phyloP scores from a whole-genome alignment of 2,113 vertebrate species.

The Tylochromis polylepis region DNA sequence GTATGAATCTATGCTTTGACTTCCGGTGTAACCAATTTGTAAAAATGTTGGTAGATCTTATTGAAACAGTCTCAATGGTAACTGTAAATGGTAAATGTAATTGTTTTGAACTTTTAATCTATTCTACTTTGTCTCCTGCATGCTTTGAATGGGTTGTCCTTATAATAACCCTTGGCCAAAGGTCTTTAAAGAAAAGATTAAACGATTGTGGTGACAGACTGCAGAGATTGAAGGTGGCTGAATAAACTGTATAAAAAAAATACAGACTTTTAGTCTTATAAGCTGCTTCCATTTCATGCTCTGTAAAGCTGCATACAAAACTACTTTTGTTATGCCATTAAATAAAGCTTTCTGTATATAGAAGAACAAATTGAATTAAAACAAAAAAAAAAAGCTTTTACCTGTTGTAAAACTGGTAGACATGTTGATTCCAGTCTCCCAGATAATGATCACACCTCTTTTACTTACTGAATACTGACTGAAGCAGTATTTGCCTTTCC shows the following conservation, averaged over 20 bases:
- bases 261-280: neutral
- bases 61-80: neutral
- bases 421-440: constrained; percentile 19
- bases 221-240: neutral
- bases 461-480: neutral
- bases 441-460: neutral
- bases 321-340: neutral
- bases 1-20: neutral
- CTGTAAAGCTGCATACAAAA: neutral
- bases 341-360: neutral
- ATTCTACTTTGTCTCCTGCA: neutral
- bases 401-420: constrained; percentile 7
- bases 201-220: neutral
- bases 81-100: neutral
- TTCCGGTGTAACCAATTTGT: neutral
- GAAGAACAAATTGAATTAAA: neutral
- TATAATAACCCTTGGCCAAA: neutral
- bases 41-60: neutral
- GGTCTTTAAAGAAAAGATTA: neutral
- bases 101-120: neutral
- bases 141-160: neutral
- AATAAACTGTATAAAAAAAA: neutral
- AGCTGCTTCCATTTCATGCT: neutral
- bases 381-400: constrained; percentile 1
- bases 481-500: neutral